These are phyloP conservation scores for Yoshiicerus persimilis DNA, from an alignment of 1,140 invertebrate genomes.

Conservation along the genomic window DNA sequence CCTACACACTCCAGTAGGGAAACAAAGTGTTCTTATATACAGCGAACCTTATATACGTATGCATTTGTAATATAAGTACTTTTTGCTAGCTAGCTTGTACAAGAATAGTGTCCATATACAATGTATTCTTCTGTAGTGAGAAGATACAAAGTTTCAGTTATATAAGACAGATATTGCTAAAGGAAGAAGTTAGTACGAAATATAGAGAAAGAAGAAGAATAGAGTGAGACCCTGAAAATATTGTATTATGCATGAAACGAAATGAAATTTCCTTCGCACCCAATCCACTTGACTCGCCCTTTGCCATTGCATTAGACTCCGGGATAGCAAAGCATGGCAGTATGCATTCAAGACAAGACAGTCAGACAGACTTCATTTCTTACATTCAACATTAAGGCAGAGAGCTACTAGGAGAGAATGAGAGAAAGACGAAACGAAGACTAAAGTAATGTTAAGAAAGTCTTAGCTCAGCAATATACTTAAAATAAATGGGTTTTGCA, in stretches of 20 bases:
- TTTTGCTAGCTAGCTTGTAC: not conserved
- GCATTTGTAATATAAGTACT: not conserved
- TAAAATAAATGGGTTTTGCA: constrained; percentile 29
- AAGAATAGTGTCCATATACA: not conserved
- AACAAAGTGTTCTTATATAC: not conserved
- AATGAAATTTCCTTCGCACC: constrained; percentile 30
- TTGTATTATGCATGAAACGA: constrained; percentile 33
- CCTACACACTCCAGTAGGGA: not conserved
- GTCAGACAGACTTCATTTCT: constrained; percentile 18
- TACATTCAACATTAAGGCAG: not conserved
- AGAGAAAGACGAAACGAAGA: not conserved
- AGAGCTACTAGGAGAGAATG: not conserved
- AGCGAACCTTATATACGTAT: not conserved
- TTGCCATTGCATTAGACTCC: not conserved
- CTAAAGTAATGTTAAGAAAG: constrained; percentile 13
- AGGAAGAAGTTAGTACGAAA: not conserved
- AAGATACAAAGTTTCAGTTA: not conserved
- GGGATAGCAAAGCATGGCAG: not conserved
- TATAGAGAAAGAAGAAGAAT: constrained; percentile 10
- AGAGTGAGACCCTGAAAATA: constrained; percentile 26
- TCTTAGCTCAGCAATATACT: constrained; percentile 23
- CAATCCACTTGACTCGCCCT: constrained; percentile 18
- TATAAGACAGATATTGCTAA: no score
- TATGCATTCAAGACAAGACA: not conserved
- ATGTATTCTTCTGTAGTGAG: no score